phyloP scores from a whole-genome alignment of 2,797 vertebrate genomes.

The Parambassis ranga region DNA sequence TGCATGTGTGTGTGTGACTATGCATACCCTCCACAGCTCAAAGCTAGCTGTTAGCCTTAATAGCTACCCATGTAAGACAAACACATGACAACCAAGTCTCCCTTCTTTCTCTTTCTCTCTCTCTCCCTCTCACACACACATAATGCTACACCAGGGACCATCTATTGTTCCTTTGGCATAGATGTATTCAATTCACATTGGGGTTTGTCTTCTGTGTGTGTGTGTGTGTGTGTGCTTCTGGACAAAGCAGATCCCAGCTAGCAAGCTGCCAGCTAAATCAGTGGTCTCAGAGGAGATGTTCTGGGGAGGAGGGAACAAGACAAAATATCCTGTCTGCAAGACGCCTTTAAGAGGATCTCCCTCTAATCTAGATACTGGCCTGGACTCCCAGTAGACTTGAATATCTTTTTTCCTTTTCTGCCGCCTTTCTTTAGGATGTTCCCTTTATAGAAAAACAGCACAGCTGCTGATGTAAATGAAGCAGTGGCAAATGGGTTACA shows the following conservation, averaged over 20 bases:
- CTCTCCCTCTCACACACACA: background rate
- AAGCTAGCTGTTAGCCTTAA: constrained; percentile 35
- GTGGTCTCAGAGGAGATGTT: constrained; percentile 68
- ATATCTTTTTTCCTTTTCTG: constrained; percentile 29
- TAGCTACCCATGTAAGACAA: constrained; percentile 42
- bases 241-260: constrained; percentile 51
- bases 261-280: constrained; percentile 63
- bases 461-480: constrained; percentile 48
- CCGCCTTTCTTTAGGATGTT: constrained; percentile 4
- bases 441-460: constrained; percentile 7
- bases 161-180: constrained; percentile 44
- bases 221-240: constrained; percentile 22
- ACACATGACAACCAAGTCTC: constrained; percentile 34
- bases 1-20: constrained; percentile 17
- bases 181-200: constrained; percentile 39
- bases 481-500: constrained; percentile 34
- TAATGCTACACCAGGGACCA: constrained; percentile 6
- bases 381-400: constrained; percentile 42
- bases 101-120: background rate
- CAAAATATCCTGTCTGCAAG: constrained; percentile 51
- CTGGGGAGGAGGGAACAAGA: constrained; percentile 54
- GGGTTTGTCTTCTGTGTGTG: constrained; percentile 13
- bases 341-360: constrained; percentile 67
- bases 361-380: constrained; percentile 61
- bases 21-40: constrained; percentile 7